Conservation (phyloP, 2,113 vertebrate genomes). For the Alosa alosa region DNA sequence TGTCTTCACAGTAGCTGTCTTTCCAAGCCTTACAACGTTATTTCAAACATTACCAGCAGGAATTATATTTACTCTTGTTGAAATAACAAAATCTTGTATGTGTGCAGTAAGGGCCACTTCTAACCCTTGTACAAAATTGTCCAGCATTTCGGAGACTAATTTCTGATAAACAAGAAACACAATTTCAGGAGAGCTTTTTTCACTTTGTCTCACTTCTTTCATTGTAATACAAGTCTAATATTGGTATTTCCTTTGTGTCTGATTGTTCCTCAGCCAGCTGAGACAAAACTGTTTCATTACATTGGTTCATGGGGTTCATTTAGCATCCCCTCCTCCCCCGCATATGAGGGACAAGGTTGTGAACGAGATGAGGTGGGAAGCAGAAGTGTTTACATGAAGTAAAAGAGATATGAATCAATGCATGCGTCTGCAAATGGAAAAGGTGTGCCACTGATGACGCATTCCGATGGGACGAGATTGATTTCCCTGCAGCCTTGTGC, state of each 20-base stretch:
- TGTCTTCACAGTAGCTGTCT: background rate
- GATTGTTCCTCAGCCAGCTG: background rate
- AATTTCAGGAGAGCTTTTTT: background rate
- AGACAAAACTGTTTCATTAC: conserved; percentile 8
- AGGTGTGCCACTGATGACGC: background rate
- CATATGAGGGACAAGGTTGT: background rate
- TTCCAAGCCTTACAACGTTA: background rate
- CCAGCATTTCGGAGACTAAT: background rate
- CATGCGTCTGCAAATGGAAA: background rate
- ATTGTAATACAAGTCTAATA: background rate
- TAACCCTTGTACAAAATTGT: background rate
- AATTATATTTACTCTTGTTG: background rate
- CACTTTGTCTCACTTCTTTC: background rate
- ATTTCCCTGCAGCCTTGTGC: background rate
- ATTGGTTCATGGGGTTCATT: background rate
- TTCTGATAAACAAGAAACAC: background rate
- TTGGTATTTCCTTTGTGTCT: background rate
- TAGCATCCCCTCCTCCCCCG: background rate
- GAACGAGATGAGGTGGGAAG: background rate
- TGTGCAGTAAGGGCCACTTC: background rate
- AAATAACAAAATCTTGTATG: background rate
- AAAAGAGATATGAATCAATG: background rate
- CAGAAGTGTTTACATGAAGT: background rate
- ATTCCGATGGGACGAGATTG: background rate
- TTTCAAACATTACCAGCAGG: background rate